phyloP scores from a whole-genome alignment of 2,888 invertebrate genomes.

The Philhelius pedissequus region DNA sequence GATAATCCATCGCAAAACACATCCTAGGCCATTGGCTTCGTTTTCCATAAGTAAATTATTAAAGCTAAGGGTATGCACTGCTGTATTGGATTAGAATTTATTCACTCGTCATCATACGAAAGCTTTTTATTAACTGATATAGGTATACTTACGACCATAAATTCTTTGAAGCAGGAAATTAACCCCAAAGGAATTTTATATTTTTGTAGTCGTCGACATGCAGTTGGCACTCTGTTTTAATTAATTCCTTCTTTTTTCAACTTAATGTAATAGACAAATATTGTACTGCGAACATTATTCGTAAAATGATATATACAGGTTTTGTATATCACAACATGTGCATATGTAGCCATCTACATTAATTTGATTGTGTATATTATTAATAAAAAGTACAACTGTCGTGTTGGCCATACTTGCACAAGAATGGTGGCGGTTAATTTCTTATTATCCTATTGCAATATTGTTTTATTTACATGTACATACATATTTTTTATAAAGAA shows the following conservation, averaged over 20 bases:
- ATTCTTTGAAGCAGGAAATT: background rate
- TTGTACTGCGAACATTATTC: background rate
- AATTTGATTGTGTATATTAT: too few relatives aligned
- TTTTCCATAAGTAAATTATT: background rate
- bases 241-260: background rate
- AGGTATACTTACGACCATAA: background rate
- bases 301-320: background rate
- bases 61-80: too few relatives aligned
- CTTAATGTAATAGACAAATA: background rate
- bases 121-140: background rate
- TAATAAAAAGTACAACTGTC: too few relatives aligned
- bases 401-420: too few relatives aligned
- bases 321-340: too few relatives aligned
- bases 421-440: too few relatives aligned
- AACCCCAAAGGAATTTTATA: background rate
- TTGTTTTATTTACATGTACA: too few relatives aligned
- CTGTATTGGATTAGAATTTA: background rate
- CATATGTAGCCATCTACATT: too few relatives aligned
- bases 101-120: background rate
- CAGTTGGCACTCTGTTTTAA: background rate
- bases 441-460: too few relatives aligned
- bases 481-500: too few relatives aligned
- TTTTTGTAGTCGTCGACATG: background rate
- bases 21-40: background rate
- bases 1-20: constrained; percentile 64